Conservation (phyloP, 2,113 vertebrate genomes). For the Gasterosteus nipponicus region DNA sequence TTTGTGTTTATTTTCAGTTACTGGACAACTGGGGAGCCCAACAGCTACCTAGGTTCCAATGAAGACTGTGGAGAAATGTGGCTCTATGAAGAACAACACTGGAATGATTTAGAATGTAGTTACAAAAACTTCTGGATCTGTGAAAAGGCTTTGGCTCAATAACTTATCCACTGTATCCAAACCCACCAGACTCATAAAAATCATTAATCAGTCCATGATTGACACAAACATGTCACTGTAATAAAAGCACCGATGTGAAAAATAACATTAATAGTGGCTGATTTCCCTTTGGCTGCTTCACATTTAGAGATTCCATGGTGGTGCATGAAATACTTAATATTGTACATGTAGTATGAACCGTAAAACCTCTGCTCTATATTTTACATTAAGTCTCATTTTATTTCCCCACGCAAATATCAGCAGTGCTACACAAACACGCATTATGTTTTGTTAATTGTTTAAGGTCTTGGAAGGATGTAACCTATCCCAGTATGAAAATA, state of each 20-base stretch:
- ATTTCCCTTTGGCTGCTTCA: too few species aligned
- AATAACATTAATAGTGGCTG: too few species aligned
- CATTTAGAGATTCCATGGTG: too few species aligned
- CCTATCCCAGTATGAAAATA: background rate
- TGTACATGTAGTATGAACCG: background rate
- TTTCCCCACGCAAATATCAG: background rate
- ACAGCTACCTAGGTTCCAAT: rapidly evolving
- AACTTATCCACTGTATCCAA: background rate
- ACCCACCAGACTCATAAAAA: background rate
- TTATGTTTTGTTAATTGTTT: background rate
- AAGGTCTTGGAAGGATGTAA: background rate
- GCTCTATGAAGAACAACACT: background rate
- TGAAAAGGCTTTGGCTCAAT: constrained; percentile 18
- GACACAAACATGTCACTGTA: too few species aligned
- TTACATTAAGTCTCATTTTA: background rate
- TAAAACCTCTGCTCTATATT: background rate
- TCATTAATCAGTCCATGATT: too few species aligned
- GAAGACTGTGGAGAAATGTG: constrained; percentile 33
- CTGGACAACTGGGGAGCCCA: constrained; percentile 4
- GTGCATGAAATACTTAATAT: too few species aligned
- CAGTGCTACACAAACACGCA: background rate
- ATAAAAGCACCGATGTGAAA: too few species aligned
- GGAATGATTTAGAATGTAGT: background rate
- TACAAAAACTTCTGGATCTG: background rate
- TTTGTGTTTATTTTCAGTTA: constrained; percentile 16